Percentiles rank a stretch among this genome's conserved stretches.
Conservation (phyloP, 2,113 vertebrate genomes). For the Poecilia latipinna region DNA sequence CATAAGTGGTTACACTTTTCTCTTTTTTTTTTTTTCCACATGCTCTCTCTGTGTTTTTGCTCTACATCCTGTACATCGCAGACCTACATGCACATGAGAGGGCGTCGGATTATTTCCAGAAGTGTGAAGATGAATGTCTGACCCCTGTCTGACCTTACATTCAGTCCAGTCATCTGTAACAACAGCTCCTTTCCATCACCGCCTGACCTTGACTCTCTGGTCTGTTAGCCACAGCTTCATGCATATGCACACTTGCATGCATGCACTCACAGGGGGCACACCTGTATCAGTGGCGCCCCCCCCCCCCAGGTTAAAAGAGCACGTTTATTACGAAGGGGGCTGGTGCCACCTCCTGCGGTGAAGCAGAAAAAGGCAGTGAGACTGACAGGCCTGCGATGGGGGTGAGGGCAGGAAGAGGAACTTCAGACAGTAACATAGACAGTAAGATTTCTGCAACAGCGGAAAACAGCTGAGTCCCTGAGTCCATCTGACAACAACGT, state of each 20-base stretch:
- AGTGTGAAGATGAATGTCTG: constrained; percentile 21
- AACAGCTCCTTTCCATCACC: constrained; percentile 39
- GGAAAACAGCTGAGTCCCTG: constrained; percentile 50
- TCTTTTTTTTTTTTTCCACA: constrained; percentile 11
- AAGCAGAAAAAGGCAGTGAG: constrained; percentile 33
- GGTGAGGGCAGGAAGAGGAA: constrained; percentile 32
- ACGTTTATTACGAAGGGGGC: constrained; percentile 18
- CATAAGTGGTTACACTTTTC: constrained; percentile 55
- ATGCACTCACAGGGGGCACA: background rate
- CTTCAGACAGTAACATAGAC: constrained; percentile 25
- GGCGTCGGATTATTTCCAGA: constrained; percentile 38
- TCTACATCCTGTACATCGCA: constrained; percentile 10
- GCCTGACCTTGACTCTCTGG: constrained; percentile 53
- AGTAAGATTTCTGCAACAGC: constrained; percentile 34
- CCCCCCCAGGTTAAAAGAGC: constrained; percentile 7
- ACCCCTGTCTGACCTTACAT: constrained; percentile 55
- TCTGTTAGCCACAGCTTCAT: constrained; percentile 35
- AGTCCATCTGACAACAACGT: constrained; percentile 37
- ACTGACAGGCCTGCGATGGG: background rate
- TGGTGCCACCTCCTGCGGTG: constrained; percentile 23
- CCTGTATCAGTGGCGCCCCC: background rate
- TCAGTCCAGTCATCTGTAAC: constrained; percentile 42
- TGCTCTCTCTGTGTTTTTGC: constrained; percentile 32
- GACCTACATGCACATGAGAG: background rate
- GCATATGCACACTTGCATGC: background rate